Percentiles rank a stretch among this genome's conserved stretches.
Conservation (phyloP, 2,888 invertebrate genomes). For the Rhamnusium bicolor region DNA sequence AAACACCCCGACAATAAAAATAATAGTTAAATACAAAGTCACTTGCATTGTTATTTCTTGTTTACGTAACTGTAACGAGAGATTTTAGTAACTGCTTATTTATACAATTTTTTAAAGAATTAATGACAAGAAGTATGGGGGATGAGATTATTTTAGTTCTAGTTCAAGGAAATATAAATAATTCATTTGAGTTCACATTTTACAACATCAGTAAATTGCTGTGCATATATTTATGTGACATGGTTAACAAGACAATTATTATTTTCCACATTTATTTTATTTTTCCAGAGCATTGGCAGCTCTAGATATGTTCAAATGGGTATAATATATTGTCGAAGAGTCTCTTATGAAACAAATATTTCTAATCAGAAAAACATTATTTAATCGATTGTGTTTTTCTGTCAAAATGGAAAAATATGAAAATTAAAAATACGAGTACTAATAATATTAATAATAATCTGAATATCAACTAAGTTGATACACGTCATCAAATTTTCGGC, state of each 20-base stretch:
- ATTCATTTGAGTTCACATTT: slow-evolving; percentile 1
- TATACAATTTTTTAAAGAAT: not conserved
- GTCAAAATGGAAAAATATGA: no score
- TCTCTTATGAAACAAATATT: no score
- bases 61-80: no score
- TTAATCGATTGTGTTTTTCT: no score
- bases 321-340: no score
- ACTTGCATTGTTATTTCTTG: slow-evolving; percentile 1
- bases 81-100: not conserved
- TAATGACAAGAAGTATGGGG: not conserved
- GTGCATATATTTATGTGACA: not conserved
- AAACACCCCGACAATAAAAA: slow-evolving; percentile 8
- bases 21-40: not conserved
- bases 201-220: not conserved
- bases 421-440: no score
- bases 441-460: no score
- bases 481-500: no score
- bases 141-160: slow-evolving; percentile 1
- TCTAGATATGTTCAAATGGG: no score
- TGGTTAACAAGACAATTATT: not conserved
- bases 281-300: not conserved
- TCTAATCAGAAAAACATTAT: no score
- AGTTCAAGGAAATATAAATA: slow-evolving; percentile 6
- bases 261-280: not conserved
- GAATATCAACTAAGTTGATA: no score